Percentiles rank a stretch among this genome's conserved stretches.
Conservation (phyloP, 2,888 invertebrate genomes). For the Drosophila mimica region DNA sequence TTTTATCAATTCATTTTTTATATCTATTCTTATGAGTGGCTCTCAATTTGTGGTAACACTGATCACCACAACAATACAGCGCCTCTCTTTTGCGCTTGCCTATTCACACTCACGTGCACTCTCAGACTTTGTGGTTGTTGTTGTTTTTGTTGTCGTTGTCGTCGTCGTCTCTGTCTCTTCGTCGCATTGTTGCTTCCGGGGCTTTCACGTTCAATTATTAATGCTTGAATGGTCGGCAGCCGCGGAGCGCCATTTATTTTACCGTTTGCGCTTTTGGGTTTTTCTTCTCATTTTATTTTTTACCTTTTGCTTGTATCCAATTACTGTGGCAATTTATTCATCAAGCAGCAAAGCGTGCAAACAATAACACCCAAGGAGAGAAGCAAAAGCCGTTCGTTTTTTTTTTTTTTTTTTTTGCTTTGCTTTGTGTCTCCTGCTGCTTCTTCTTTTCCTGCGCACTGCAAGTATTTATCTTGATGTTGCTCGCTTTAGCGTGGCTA, state of each 20-base stretch:
- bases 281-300: conserved; percentile 19
- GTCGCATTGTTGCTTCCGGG: conserved; percentile 43
- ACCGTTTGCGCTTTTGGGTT: conserved; percentile 43
- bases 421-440: neutral
- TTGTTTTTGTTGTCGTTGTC: neutral
- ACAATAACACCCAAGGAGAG: conserved; percentile 31
- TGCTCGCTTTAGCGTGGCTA: conserved; percentile 28
- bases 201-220: conserved; percentile 65
- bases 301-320: conserved; percentile 52
- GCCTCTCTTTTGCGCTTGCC: neutral
- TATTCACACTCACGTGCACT: conserved; percentile 6
- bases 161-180: conserved; percentile 14
- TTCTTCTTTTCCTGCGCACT: conserved; percentile 29
- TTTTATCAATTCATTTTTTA: too few species aligned
- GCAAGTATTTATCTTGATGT: conserved; percentile 30
- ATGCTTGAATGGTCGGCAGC: conserved; percentile 55
- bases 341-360: conserved; percentile 47
- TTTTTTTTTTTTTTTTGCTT: conserved; percentile 2
- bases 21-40: neutral
- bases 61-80: neutral
- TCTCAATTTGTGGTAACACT: neutral
- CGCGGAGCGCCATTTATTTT: conserved; percentile 33
- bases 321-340: conserved; percentile 69
- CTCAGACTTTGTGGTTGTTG: neutral
- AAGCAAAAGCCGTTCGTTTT: conserved; percentile 12